A percentile compares a stretch with the other conserved stretches of the same genome.
phyloP scores from a whole-genome alignment of 2,113 vertebrate genomes.

The Myodes glareolus region DNA sequence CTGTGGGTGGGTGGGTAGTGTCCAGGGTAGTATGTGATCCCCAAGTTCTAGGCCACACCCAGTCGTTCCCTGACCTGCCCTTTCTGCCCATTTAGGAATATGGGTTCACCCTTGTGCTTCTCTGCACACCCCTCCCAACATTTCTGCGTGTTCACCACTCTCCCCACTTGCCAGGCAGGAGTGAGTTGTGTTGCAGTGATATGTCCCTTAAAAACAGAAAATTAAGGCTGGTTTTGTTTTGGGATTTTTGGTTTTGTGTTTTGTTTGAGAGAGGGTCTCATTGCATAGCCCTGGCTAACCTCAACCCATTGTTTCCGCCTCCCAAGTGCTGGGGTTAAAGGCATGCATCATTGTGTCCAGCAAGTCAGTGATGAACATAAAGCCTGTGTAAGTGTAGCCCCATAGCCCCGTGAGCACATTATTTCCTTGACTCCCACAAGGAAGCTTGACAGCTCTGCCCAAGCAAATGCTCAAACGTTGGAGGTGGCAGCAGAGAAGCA shows the following conservation, averaged over 20 bases:
- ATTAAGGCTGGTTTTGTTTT: neutral
- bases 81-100: neutral
- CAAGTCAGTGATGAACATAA: neutral
- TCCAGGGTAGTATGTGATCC: neutral
- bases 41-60: neutral
- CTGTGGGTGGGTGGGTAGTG: neutral
- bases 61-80: neutral
- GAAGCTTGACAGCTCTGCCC: neutral
- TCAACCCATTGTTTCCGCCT: neutral
- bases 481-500: neutral
- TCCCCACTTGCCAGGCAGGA: neutral
- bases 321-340: neutral
- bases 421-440: neutral
- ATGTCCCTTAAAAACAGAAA: neutral
- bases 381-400: neutral
- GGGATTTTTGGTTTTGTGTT: neutral
- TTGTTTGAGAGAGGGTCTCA: neutral
- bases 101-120: neutral
- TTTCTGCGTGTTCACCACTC: neutral
- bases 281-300: neutral
- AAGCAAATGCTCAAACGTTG: neutral
- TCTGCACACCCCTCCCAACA: too few species aligned
- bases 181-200: neutral
- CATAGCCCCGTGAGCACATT: too few species aligned
- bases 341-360: too few species aligned